Evolutionary conservation across 2,797 vertebrate species (phyloP), one percentile per base, ranked within the genome.

Genomic region (Psittacula derbiana): DNA sequence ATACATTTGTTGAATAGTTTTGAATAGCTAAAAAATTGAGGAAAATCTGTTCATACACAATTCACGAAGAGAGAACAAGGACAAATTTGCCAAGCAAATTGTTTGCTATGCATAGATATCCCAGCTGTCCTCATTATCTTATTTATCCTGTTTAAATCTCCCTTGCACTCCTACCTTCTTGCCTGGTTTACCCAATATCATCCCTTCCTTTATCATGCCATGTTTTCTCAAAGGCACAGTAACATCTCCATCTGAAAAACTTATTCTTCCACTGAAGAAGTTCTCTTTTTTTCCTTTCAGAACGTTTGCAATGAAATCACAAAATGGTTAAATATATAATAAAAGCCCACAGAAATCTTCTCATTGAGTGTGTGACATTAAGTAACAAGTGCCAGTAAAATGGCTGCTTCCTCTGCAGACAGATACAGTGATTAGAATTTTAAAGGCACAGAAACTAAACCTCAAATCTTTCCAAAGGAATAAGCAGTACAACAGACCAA

Each of bases 1-100:
- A 90, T 76, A 74, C 44, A 88, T 87, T 95, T 95, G 80, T 86
- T 13, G 10, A 94, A 92, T 88, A 85, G 66, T 90, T 96, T 9
- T 88, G 86, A 96, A 86, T 36, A 93, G 86, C 73, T 85, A 76
- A 92, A 92, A 95, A 84, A 57, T 23, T 2, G 8, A 97, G 87
- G 86, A 93, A 96, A 96, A 96, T 96, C 95, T 97, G 95, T 94
- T 97, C 94, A 80, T 95, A 93, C 86, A 88, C 92, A 93, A 95
- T 82, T 96, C 78, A 90, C 90, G 0, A 86, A 70, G 55, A 92
- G n/a, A 60, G 73, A 95, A 79, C 79, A 86, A 86, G 82, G 88
- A 93, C 80, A 96, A 92, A 94, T 85, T 92, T 94, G 88, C 88
- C 92, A 96, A 94, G 86, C 71, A 96, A 95, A 91, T 94, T 95